These are phyloP conservation scores for Folsomia candida DNA, from an alignment of 2,888 invertebrate genomes.

Conservation along the genomic window DNA sequence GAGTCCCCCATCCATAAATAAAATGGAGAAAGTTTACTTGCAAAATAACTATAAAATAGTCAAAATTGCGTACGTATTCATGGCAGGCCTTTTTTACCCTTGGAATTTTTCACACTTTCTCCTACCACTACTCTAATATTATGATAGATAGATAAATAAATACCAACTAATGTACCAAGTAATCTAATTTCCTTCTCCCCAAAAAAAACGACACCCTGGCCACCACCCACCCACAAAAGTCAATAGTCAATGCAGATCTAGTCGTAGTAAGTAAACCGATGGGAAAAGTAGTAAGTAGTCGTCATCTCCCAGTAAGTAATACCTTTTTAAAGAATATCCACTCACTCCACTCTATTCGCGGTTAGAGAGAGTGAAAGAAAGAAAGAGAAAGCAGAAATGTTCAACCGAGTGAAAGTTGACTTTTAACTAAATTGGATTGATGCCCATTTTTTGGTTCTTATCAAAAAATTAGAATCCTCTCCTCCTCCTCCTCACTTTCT, in stretches of 20 bases:
- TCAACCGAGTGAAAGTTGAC: conserved; percentile 29
- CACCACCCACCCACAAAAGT: background rate
- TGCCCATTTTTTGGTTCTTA: conserved; percentile 47
- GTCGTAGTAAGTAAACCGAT: too few species aligned
- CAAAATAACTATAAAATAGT: too few species aligned
- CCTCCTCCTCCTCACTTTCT: conserved; percentile 20
- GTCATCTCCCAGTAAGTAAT: too few species aligned
- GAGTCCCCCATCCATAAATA: too few species aligned
- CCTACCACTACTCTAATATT: too few species aligned
- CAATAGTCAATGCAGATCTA: background rate
- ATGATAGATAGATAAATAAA: too few species aligned
- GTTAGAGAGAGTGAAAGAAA: too few species aligned
- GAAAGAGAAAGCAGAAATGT: background rate
- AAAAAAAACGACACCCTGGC: background rate
- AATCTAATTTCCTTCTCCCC: background rate
- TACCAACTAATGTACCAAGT: too few species aligned
- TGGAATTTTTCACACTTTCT: too few species aligned
- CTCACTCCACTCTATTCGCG: background rate
- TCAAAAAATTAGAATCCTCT: conserved; percentile 48
- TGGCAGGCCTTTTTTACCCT: too few species aligned
- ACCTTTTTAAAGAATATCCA: background rate
- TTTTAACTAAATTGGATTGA: conserved; percentile 48
- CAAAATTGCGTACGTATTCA: too few species aligned
- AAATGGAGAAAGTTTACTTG: too few species aligned
- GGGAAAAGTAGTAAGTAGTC: background rate